Evolutionary conservation across 2,888 invertebrate genomes (phyloP).

Genomic region (Cosmia pyralina): DNA sequence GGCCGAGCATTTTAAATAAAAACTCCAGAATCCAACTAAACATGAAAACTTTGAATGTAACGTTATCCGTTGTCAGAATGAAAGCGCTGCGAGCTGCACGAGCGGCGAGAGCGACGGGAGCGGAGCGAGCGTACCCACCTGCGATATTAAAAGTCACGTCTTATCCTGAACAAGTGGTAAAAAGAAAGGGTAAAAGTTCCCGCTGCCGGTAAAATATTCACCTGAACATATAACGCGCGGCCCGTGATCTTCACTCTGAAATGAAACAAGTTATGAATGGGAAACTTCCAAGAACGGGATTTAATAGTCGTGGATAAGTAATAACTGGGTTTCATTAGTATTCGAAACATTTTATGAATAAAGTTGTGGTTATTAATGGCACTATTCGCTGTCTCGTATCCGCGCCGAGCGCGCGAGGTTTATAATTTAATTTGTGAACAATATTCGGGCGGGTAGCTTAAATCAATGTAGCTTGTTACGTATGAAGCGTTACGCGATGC

Average conservation of each 20-base stretch:
- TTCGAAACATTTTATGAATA: conserved; percentile 71
- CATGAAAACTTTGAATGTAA: conserved; percentile 61
- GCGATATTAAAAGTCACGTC: conserved; percentile 77
- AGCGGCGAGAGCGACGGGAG: conserved; percentile 16
- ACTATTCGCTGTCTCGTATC: conserved; percentile 64
- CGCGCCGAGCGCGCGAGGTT: conserved; percentile 44
- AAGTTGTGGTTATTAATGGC: conserved; percentile 69
- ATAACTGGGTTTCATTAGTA: conserved; percentile 71
- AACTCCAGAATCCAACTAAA: conserved; percentile 45
- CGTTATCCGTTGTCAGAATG: conserved; percentile 55
- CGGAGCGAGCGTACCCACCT: conserved; percentile 51
- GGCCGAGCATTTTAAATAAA: conserved; percentile 35
- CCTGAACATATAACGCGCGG: conserved; percentile 73
- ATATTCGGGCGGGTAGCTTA: conserved; percentile 51
- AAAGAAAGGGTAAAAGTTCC: conserved; percentile 73
- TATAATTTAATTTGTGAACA: conserved; percentile 65
- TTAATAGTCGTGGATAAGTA: conserved; percentile 76
- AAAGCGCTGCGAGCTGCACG: conserved; percentile 51
- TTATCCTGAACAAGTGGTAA: conserved; percentile 73
- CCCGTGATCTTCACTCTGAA: conserved; percentile 75
- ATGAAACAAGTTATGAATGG: conserved; percentile 82
- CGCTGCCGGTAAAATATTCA: conserved; percentile 75
- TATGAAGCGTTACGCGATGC: conserved; percentile 23
- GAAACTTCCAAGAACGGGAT: conserved; percentile 72
- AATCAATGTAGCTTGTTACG: conserved; percentile 44